Conservation (phyloP, 2,797 vertebrate genomes). For the Syndactyla subalaris region DNA sequence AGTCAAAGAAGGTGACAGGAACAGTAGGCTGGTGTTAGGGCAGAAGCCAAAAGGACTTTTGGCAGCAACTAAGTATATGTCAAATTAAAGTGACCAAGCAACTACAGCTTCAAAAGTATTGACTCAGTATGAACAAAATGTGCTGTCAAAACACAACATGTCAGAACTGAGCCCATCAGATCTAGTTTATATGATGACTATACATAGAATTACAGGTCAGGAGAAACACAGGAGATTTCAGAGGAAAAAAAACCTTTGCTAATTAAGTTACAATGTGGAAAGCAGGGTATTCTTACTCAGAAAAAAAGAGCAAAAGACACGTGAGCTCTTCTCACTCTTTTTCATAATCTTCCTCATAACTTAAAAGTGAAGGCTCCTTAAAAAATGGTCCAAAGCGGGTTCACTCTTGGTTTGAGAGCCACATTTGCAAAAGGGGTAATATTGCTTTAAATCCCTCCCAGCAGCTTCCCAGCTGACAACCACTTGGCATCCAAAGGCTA, state of each 20-base stretch:
- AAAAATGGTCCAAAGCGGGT: background rate
- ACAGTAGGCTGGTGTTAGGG: slow-evolving; percentile 60
- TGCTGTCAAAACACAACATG: slow-evolving; percentile 65
- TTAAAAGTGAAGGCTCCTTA: background rate
- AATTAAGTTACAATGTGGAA: slow-evolving; percentile 8
- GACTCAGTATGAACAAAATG: slow-evolving; percentile 67
- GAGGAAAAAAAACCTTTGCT: background rate
- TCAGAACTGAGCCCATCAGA: slow-evolving; percentile 56
- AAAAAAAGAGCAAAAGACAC: background rate
- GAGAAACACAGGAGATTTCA: slow-evolving; percentile 30
- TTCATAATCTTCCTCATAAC: background rate
- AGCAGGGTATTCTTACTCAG: background rate
- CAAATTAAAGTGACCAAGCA: slow-evolving; percentile 68
- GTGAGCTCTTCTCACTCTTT: background rate
- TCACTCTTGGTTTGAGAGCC: background rate
- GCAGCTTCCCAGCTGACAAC: slow-evolving; percentile 77
- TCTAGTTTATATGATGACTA: slow-evolving; percentile 53
- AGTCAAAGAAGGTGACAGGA: slow-evolving; percentile 62
- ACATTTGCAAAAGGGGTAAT: background rate
- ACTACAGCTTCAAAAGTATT: slow-evolving; percentile 56
- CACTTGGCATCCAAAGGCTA: slow-evolving; percentile 67
- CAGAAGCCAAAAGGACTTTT: slow-evolving; percentile 66
- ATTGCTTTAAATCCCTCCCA: slow-evolving; percentile 67
- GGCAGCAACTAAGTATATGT: slow-evolving; percentile 37
- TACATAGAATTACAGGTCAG: slow-evolving; percentile 60